Percentiles rank a stretch among this genome's conserved stretches.
Evolutionary conservation across 2,888 invertebrate species (phyloP).

Genomic region (Machimus atricapillus): DNA sequence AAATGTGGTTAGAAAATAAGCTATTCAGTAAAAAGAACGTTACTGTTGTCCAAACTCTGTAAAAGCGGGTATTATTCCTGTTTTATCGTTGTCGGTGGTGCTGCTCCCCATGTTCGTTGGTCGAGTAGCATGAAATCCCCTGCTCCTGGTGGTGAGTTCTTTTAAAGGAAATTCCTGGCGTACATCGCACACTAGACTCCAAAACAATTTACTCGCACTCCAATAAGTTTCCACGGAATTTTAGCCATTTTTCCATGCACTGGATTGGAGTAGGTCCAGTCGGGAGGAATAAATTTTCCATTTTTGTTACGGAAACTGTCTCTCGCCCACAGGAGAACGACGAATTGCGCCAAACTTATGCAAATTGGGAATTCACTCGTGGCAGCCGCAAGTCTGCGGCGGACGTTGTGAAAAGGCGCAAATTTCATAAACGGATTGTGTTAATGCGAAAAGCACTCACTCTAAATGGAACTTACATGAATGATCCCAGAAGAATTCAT

Average conservation of each 20-base stretch:
- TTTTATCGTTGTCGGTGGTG: neutral
- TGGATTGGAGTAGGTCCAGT: neutral
- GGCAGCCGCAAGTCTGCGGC: neutral
- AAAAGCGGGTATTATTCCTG: neutral
- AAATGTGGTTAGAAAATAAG: neutral
- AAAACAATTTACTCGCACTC: slow-evolving; percentile 4
- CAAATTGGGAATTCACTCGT: slow-evolving; percentile 11
- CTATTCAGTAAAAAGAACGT: neutral
- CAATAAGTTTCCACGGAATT: neutral
- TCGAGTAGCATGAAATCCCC: neutral
- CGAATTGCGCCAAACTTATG: slow-evolving; percentile 1
- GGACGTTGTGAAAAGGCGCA: neutral
- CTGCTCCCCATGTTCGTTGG: neutral
- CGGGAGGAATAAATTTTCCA: neutral
- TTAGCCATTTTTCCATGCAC: neutral
- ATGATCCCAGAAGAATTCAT: slow-evolving; percentile 3
- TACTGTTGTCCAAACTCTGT: neutral
- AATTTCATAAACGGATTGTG: slow-evolving; percentile 18
- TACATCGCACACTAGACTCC: neutral
- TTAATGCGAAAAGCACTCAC: slow-evolving; percentile 18
- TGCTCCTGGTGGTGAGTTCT: neutral
- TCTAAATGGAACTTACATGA: slow-evolving; percentile 25
- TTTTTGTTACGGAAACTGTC: slow-evolving; percentile 11
- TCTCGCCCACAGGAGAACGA: neutral
- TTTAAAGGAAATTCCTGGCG: neutral